Conservation (phyloP, 2,888 invertebrate species). For the Rhynchonema sp. region DNA sequence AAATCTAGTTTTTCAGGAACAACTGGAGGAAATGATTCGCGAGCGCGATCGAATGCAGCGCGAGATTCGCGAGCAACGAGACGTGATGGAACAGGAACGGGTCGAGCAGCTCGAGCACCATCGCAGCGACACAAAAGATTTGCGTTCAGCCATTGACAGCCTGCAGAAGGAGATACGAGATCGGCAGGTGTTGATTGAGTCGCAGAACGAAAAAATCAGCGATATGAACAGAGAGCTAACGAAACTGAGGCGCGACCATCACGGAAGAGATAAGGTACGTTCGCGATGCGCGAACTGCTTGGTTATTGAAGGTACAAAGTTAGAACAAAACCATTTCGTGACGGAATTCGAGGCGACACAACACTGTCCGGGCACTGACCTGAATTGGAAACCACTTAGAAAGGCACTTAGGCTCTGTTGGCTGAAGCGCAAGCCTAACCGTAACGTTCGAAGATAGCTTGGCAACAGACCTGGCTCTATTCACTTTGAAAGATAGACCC, state of each 20-base stretch:
- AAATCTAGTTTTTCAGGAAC: constrained; percentile 35
- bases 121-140: constrained; percentile 14
- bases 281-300: no score
- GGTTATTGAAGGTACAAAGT: no score
- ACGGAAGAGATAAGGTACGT: background rate
- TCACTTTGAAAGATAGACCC: no score
- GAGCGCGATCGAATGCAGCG: constrained; percentile 84
- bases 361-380: no score
- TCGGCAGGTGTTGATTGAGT: constrained; percentile 20
- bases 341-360: no score
- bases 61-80: constrained; percentile 45
- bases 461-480: no score
- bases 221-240: constrained; percentile 16
- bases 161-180: constrained; percentile 22
- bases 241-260: background rate
- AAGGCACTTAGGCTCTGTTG: no score
- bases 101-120: constrained; percentile 7
- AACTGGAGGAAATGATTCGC: constrained; percentile 77
- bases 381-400: no score
- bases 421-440: no score
- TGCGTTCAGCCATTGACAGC: constrained; percentile 16
- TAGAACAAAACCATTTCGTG: no score
- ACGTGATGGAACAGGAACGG: background rate
- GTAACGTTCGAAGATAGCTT: no score
- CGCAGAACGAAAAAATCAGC: constrained; percentile 22